Evolutionary conservation across 2,888 invertebrate genomes (phyloP).

Genomic region (Labia minor): DNA sequence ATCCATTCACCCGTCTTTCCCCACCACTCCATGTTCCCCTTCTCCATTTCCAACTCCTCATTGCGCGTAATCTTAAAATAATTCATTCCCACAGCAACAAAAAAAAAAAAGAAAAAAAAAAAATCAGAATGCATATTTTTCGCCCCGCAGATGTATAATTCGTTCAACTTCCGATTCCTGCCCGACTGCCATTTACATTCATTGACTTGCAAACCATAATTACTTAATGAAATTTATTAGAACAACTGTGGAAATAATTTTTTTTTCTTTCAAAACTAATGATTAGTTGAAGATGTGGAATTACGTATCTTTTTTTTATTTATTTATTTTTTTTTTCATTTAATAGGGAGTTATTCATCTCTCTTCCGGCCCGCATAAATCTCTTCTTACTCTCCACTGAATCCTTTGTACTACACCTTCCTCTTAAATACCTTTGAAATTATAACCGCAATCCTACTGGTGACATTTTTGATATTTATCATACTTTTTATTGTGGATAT

Average conservation of each 20-base stretch:
- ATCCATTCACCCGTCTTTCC: neutral
- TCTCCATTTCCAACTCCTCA: no score
- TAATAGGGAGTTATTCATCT: neutral
- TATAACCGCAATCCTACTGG: neutral
- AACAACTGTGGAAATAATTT: neutral
- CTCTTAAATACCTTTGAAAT: neutral
- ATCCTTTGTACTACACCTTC: neutral
- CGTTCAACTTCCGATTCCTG: neutral
- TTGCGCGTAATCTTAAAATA: neutral
- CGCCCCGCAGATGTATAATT: no score
- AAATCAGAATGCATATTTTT: neutral
- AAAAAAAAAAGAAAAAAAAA: neutral
- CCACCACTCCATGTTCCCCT: neutral
- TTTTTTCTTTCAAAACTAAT: neutral
- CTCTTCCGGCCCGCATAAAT: neutral
- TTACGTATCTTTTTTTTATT: neutral
- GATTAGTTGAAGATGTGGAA: no score
- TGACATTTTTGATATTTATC: neutral
- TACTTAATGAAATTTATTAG: conserved; percentile 4
- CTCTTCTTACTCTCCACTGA: neutral
- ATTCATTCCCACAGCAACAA: neutral
- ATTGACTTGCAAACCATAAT: conserved; percentile 6
- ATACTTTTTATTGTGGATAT: neutral
- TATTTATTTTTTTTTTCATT: no score
- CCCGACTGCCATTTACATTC: neutral